Evolutionary conservation across 2,888 invertebrate species (phyloP).

Genomic region (Antheraea assamensis): DNA sequence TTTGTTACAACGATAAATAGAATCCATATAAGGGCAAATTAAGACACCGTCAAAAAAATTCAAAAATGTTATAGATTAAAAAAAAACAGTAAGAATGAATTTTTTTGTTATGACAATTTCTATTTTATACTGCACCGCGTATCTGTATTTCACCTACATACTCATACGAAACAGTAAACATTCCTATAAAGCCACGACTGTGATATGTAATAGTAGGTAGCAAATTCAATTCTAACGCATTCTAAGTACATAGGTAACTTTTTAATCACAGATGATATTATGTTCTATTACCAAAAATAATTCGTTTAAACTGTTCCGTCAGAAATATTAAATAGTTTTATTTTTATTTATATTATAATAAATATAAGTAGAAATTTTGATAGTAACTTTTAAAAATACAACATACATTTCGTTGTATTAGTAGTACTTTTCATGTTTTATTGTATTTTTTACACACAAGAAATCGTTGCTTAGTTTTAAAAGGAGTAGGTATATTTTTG

Average conservation of each 20-base stretch:
- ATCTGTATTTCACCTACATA: background rate
- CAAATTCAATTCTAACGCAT: slow-evolving; percentile 53
- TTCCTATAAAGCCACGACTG: background rate
- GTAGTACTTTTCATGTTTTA: slow-evolving; percentile 14
- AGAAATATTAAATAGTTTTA: slow-evolving; percentile 62
- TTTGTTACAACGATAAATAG: background rate
- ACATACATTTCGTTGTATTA: slow-evolving; percentile 44
- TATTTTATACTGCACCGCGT: background rate
- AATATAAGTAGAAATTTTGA: slow-evolving; percentile 13
- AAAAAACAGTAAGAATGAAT: background rate
- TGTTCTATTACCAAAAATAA: slow-evolving; percentile 33
- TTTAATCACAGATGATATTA: slow-evolving; percentile 57
- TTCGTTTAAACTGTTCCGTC: slow-evolving; percentile 46
- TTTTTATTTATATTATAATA: slow-evolving; percentile 12
- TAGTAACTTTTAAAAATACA: slow-evolving; percentile 29
- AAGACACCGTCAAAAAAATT: too few species aligned
- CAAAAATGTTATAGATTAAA: too few species aligned
- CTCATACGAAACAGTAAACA: background rate
- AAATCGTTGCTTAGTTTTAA: slow-evolving; percentile 19
- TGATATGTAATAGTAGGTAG: slow-evolving; percentile 21
- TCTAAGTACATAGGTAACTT: slow-evolving; percentile 51
- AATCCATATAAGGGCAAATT: too few species aligned
- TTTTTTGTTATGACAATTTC: background rate
- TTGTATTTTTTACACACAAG: slow-evolving; percentile 4
- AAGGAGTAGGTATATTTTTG: slow-evolving; percentile 3